Conservation (phyloP, 2,797 vertebrate species). For the Urophycis tenuis region DNA sequence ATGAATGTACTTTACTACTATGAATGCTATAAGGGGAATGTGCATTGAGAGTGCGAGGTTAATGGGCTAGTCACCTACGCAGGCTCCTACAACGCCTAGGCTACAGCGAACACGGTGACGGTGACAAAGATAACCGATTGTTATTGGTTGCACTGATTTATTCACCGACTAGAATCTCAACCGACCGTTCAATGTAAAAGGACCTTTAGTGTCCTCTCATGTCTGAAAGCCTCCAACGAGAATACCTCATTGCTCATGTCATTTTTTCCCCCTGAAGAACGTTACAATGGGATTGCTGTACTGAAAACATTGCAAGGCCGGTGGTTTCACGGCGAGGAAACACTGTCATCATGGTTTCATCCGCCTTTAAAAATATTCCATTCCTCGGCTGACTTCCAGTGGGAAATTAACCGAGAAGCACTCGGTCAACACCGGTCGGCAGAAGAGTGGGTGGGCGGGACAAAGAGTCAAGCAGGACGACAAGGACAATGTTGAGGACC, state of each 20-base stretch:
- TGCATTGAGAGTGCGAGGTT: no score
- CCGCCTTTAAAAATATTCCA: not conserved
- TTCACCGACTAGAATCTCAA: no score
- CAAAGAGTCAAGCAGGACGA: constrained; percentile 14
- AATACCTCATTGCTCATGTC: not conserved
- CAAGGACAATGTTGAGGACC: constrained; percentile 8
- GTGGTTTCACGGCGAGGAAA: not conserved
- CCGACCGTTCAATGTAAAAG: no score
- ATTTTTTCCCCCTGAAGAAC: not conserved
- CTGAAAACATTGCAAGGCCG: not conserved
- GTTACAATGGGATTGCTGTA: not conserved
- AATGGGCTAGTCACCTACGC: no score
- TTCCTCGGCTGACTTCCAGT: not conserved
- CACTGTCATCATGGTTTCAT: not conserved
- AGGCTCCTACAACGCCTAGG: no score
- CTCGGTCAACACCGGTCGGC: not conserved
- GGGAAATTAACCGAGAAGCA: not conserved
- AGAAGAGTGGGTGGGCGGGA: not conserved
- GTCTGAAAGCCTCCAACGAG: no score
- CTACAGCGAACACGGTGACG: no score
- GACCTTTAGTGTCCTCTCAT: no score
- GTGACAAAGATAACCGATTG: no score
- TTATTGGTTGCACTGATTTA: no score
- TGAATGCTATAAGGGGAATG: no score
- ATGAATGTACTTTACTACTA: no score